A percentile compares a stretch with the other conserved stretches of the same genome.
These are phyloP conservation scores for Trichomycterus rosablanca DNA, from an alignment of 2,113 vertebrate species.

Conservation along the genomic window DNA sequence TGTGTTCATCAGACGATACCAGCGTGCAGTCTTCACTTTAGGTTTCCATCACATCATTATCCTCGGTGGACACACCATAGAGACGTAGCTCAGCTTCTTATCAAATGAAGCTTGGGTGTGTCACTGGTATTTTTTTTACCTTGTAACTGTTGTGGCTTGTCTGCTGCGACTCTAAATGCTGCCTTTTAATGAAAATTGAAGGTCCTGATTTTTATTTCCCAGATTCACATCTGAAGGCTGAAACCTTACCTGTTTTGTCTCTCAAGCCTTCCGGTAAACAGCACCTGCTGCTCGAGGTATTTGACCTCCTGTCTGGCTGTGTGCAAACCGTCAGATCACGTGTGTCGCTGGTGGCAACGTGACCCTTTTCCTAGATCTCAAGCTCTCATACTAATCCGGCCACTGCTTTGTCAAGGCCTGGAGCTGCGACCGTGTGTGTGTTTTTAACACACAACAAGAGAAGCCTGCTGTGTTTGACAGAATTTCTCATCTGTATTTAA, in stretches of 20 bases:
- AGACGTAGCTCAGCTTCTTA: constrained; percentile 28
- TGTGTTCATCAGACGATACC: constrained; percentile 26
- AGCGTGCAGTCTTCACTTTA: constrained; percentile 18
- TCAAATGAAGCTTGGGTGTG: constrained; percentile 24
- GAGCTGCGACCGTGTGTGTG: constrained; percentile 23
- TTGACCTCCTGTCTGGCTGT: constrained; percentile 12
- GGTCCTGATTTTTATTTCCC: background rate
- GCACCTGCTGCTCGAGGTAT: constrained; percentile 14
- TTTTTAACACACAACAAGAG: constrained; percentile 37
- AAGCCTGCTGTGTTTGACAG: constrained; percentile 15
- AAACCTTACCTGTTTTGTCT: background rate
- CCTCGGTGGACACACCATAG: constrained; percentile 14
- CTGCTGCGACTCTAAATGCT: no score
- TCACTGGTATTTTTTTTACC: background rate
- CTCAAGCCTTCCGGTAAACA: background rate
- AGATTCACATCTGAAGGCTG: background rate
- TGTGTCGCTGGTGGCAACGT: constrained; percentile 16
- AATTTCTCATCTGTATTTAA: constrained; percentile 36
- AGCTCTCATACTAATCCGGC: constrained; percentile 26
- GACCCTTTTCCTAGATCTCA: constrained; percentile 17
- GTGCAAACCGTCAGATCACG: constrained; percentile 7
- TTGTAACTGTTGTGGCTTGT: constrained; percentile 1
- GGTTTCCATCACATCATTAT: constrained; percentile 36
- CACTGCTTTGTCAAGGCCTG: constrained; percentile 15
- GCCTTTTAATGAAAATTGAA: background rate